Percentiles rank a stretch among this genome's conserved stretches.
Evolutionary conservation across 2,797 vertebrate genomes (phyloP).

Genomic region (Paedocypris micromegethes): DNA sequence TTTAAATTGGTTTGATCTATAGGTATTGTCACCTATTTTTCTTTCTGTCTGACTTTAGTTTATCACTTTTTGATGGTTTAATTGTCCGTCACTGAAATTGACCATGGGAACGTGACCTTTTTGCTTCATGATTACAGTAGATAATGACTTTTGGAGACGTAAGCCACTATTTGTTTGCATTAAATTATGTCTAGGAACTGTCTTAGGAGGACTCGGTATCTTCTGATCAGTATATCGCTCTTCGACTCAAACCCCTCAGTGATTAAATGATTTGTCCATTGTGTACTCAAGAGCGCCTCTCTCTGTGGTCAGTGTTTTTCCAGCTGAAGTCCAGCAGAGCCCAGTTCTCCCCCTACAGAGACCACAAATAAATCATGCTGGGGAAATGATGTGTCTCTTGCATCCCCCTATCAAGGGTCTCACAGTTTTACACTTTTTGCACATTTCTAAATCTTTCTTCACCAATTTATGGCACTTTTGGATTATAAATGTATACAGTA

Average conservation of each 20-base stretch:
- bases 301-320: constrained; percentile 70
- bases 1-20: too few species aligned
- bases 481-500: too few species aligned
- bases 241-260: constrained; percentile 51
- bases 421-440: not conserved
- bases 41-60: too few species aligned
- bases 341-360: constrained; percentile 48
- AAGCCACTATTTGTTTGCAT: not conserved
- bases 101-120: too few species aligned
- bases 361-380: constrained; percentile 54
- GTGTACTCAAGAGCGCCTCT: constrained; percentile 69
- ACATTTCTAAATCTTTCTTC: not conserved
- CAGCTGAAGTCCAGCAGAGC: constrained; percentile 71
- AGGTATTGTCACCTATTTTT: too few species aligned
- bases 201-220: constrained; percentile 4
- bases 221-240: constrained; percentile 53
- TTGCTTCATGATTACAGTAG: too few species aligned
- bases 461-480: not conserved
- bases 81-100: too few species aligned
- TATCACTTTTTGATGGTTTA: too few species aligned
- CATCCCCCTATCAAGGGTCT: constrained; percentile 12
- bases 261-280: constrained; percentile 46
- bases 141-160: not conserved
- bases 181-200: constrained; percentile 18
- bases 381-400: constrained; percentile 45